Evolutionary conservation across 2,797 vertebrate species (phyloP).

Genomic region (Kryptolebias ocellatus): DNA sequence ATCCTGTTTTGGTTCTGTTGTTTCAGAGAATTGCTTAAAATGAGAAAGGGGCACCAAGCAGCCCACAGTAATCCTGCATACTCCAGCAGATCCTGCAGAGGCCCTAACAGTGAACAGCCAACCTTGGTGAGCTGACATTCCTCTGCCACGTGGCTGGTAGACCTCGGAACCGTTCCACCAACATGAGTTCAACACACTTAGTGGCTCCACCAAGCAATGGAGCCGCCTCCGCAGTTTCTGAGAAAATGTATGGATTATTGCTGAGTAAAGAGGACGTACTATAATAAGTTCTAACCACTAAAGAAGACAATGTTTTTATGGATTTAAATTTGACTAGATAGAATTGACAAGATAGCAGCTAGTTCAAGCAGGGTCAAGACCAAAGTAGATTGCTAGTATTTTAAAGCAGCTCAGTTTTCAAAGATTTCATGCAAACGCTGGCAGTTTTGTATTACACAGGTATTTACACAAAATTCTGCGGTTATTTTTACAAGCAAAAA

Average conservation of each 20-base stretch:
- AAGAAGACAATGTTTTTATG: too few relatives aligned
- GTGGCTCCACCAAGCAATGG: conserved; percentile 5
- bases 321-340: too few relatives aligned
- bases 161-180: conserved; percentile 63
- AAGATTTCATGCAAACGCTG: too few relatives aligned
- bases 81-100: conserved; percentile 36
- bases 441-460: too few relatives aligned
- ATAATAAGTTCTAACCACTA: neutral
- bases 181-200: conserved; percentile 42
- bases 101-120: conserved; percentile 58
- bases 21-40: conserved; percentile 17
- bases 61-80: neutral
- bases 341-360: too few relatives aligned
- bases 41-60: conserved; percentile 6
- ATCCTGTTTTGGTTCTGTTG: conserved; percentile 59
- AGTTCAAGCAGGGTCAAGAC: too few relatives aligned
- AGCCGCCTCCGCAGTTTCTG: conserved; percentile 24
- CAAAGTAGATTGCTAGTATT: too few relatives aligned
- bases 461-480: too few relatives aligned
- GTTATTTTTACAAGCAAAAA: too few relatives aligned
- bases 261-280: conserved; percentile 35
- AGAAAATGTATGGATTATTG: conserved; percentile 28
- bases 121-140: conserved; percentile 66
- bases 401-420: too few relatives aligned
- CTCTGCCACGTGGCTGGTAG: conserved; percentile 64